Base-by-base conservation (phyloP, 2,888 invertebrate genomes). In the Tetheella fluctuosa region DNA sequence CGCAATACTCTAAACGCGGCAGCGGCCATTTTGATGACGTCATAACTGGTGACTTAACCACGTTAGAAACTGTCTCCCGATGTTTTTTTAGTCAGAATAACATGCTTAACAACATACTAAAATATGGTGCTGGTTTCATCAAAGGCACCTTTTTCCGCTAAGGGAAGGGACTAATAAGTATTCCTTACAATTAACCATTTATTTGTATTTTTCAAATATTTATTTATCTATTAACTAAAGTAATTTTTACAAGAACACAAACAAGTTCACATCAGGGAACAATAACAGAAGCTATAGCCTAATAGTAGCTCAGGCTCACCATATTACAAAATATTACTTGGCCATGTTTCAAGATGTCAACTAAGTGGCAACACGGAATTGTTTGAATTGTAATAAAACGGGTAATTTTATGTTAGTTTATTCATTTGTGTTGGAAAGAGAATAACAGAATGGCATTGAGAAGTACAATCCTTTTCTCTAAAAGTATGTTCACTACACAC, bases 241-340 rank as follows among this genome's bases (percentile, higher is more conserved):
- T 17, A 42, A 17, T 17, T 17, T 8, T 48, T 20, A 1, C 20
- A 20, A 48, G 20, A 48, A 48, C 20, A n/a, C 42, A 7, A 48
- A 48, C 17, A 48, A 48, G 48, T 20, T 48, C 20, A 20, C 48
- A 48, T 20, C n/a, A 48, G 48, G 2, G 48, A 48, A 48, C 48
- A 48, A 48, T 48, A 48, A 20, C 17, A 48, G 20, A 48, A 20
- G 48, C 8, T 48, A 48, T 48, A n/a, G n/a, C 8, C 17, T 48
- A 48, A 20, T 48, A 48, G 17, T 10, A 15, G n/a, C 2, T 10
- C 20, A 48, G 20, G 17, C 17, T 48, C 20, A 20, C 48, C 23
- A 34, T 59, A 65, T 67, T 67, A 63, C 65, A 60, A 64, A 70
- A 67, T 69, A 71, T 68, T 58, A 67, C 60, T 77, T 76, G 77